Evolutionary conservation across 2,888 invertebrate species (phyloP).

Genomic region (Leistus spinibarbis): DNA sequence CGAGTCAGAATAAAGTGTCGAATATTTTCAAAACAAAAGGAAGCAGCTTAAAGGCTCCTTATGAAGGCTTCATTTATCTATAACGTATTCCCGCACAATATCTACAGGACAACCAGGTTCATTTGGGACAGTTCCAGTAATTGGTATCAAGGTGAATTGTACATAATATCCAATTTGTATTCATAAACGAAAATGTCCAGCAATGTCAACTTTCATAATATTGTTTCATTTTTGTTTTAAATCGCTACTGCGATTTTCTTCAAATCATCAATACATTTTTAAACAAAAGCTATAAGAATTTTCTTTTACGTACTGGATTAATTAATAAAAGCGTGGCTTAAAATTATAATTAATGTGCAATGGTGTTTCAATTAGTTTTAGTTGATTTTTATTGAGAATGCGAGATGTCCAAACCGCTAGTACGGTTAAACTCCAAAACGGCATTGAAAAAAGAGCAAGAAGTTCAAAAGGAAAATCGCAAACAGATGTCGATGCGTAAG

Average conservation of each 20-base stretch:
- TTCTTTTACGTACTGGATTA: too few species aligned
- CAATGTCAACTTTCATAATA: too few species aligned
- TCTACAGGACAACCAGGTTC: conserved; percentile 27
- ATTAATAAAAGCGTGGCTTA: too few species aligned
- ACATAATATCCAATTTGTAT: too few species aligned
- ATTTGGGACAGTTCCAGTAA: conserved; percentile 23
- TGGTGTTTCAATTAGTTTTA: conserved; percentile 22
- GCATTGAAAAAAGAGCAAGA: not conserved
- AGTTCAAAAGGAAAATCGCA: not conserved
- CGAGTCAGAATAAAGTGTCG: not conserved
- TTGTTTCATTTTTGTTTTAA: too few species aligned
- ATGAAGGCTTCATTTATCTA: conserved; percentile 26
- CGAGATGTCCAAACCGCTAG: not conserved
- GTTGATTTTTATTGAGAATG: conserved; percentile 26
- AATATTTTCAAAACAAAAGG: not conserved
- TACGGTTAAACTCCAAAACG: conserved; percentile 10
- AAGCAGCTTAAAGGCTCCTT: not conserved
- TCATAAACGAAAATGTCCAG: too few species aligned
- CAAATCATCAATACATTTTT: too few species aligned
- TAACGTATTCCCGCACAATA: conserved; percentile 21
- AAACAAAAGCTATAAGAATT: too few species aligned
- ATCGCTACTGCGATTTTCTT: too few species aligned
- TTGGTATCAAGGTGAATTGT: conserved; percentile 29
- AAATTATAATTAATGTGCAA: too few species aligned
- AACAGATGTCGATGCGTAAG: conserved; percentile 17